Percentiles rank a stretch among this genome's conserved stretches.
phyloP scores from a whole-genome alignment of 2,113 vertebrate genomes.

The Bettongia penicillata region DNA sequence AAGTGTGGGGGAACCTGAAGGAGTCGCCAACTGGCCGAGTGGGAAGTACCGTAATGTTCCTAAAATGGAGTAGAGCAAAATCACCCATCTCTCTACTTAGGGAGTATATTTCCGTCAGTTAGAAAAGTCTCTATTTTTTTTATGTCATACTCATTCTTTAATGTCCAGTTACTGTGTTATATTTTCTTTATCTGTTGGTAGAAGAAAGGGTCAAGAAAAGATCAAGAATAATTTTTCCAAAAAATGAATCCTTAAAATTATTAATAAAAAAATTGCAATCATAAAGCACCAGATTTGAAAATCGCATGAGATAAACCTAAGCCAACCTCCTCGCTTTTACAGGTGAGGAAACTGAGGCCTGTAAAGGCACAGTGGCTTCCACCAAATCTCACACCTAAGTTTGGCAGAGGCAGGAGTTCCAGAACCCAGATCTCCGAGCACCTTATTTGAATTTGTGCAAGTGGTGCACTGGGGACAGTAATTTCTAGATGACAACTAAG shows the following conservation, averaged over 20 bases:
- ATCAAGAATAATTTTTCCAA: background rate
- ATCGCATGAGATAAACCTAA: background rate
- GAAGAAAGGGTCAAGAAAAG: background rate
- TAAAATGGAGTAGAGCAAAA: slow-evolving; percentile 24
- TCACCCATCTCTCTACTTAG: background rate
- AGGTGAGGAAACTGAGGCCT: background rate
- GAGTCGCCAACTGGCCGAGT: slow-evolving; percentile 44
- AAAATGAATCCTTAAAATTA: background rate
- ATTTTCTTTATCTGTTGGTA: background rate
- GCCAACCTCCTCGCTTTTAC: background rate
- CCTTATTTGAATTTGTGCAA: background rate
- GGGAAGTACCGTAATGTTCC: slow-evolving; percentile 45
- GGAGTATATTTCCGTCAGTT: background rate
- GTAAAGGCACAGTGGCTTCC: background rate
- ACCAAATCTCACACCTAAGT: background rate
- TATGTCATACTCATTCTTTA: slow-evolving; percentile 26
- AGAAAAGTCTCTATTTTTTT: slow-evolving; percentile 34
- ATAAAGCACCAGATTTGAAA: background rate
- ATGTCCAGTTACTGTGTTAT: background rate
- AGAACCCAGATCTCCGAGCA: background rate
- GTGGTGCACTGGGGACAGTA: background rate
- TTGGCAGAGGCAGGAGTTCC: background rate
- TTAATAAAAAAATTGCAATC: background rate
- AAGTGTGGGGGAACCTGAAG: slow-evolving; percentile 12
- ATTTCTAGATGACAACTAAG: background rate